Conservation (phyloP, 2,888 invertebrate species). For the Diarsia mendica region DNA sequence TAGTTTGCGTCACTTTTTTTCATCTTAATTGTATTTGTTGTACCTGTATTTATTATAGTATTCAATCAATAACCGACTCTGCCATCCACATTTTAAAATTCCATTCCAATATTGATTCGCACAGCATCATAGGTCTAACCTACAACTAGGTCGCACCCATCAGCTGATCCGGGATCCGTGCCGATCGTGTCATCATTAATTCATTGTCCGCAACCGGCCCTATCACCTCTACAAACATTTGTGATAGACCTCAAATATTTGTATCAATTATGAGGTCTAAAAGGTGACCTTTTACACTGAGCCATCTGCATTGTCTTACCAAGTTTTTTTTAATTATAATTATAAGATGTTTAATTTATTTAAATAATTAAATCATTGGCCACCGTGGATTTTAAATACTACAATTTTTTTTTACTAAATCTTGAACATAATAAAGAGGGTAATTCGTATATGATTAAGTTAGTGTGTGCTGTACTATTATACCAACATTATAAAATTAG, state of each 20-base stretch:
- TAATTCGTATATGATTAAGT: no score
- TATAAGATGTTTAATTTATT: no score
- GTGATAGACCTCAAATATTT: slow-evolving; percentile 34
- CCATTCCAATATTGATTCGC: slow-evolving; percentile 46
- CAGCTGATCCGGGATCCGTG: slow-evolving; percentile 55
- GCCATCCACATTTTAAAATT: background rate
- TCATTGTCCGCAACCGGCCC: slow-evolving; percentile 46
- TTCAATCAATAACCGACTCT: background rate
- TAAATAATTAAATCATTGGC: background rate
- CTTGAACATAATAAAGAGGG: no score
- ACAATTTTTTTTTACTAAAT: no score
- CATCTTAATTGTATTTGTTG: background rate
- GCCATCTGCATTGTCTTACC: background rate
- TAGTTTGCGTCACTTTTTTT: no score
- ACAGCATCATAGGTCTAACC: slow-evolving; percentile 57
- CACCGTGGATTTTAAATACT: background rate
- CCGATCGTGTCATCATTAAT: slow-evolving; percentile 58
- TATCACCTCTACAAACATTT: slow-evolving; percentile 57
- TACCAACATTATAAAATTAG: no score
- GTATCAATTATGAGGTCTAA: slow-evolving; percentile 13
- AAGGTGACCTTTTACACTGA: background rate
- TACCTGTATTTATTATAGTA: no score
- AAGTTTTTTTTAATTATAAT: background rate
- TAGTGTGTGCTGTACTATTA: no score
- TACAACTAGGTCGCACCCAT: slow-evolving; percentile 56